Evolutionary conservation across 2,888 invertebrate genomes (phyloP).

Genomic region (Hyles lineata): DNA sequence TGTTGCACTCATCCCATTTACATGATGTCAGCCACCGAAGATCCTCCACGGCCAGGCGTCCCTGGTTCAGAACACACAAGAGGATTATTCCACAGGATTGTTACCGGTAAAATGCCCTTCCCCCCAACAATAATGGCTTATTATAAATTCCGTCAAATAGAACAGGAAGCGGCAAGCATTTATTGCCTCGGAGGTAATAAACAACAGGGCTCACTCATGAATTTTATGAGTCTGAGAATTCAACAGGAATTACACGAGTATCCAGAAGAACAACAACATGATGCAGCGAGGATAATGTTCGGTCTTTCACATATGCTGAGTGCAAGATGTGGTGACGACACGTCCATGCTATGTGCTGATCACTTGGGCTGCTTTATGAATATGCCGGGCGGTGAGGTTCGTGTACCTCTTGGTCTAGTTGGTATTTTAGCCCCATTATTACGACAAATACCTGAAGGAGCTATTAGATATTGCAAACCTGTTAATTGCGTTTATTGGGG

Average conservation of each 20-base stretch:
- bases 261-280: constrained; percentile 87
- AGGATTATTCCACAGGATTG: constrained; percentile 86
- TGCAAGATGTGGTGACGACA: constrained; percentile 87
- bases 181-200: constrained; percentile 86
- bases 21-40: constrained; percentile 86
- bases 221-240: constrained; percentile 87
- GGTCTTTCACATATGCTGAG: constrained; percentile 86
- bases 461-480: constrained; percentile 87
- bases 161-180: constrained; percentile 86
- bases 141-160: constrained; percentile 87
- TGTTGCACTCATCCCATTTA: constrained; percentile 83
- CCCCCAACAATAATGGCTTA: constrained; percentile 86
- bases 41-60: constrained; percentile 83
- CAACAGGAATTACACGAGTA: constrained; percentile 88
- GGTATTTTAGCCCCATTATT: constrained; percentile 87
- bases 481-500: constrained; percentile 90
- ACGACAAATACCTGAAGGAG: constrained; percentile 86
- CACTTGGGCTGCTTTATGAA: constrained; percentile 76
- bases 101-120: constrained; percentile 86
- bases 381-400: constrained; percentile 85
- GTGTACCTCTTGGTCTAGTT: constrained; percentile 87
- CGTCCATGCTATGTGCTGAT: constrained; percentile 71
- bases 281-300: constrained; percentile 88
- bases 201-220: constrained; percentile 86
- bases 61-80: constrained; percentile 80